Evolutionary conservation across 2,113 vertebrate genomes (phyloP).

Genomic region (Silurus asotus): DNA sequence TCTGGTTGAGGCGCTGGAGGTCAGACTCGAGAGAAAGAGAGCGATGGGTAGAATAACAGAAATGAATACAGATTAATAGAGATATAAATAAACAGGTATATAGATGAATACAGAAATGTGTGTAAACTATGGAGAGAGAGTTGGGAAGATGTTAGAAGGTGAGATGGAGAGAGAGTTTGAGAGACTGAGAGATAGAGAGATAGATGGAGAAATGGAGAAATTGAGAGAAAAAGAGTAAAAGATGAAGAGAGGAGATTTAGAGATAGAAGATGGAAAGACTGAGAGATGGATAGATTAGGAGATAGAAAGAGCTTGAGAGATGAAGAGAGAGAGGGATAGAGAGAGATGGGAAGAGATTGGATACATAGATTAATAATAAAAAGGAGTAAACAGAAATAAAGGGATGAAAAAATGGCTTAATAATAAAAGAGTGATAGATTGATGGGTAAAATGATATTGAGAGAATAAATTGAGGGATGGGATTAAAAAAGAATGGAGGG

Average conservation of each 20-base stretch:
- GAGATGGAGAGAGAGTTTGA: background rate
- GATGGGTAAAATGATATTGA: background rate
- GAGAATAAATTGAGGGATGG: too few relatives aligned
- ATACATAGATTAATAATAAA: background rate
- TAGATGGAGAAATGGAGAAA: background rate
- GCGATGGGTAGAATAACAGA: background rate
- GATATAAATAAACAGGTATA: background rate
- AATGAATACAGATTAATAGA: background rate
- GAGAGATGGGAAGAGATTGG: too few relatives aligned
- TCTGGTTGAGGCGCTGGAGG: conserved; percentile 88
- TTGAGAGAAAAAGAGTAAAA: background rate
- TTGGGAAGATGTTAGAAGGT: background rate
- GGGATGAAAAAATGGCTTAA: too few relatives aligned
- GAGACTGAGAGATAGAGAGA: background rate
- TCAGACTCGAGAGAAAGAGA: conserved; percentile 31
- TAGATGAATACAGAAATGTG: background rate
- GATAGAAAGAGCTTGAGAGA: background rate
- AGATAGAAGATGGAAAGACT: too few relatives aligned
- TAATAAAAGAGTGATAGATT: too few relatives aligned
- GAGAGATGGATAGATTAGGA: background rate
- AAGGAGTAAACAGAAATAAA: background rate
- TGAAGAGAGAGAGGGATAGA: background rate
- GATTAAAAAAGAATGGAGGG: too few relatives aligned
- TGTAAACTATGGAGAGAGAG: background rate
- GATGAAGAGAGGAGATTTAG: background rate